phyloP scores from a whole-genome alignment of 2,797 vertebrate genomes.

The Phrynocephalus vlangalii region DNA sequence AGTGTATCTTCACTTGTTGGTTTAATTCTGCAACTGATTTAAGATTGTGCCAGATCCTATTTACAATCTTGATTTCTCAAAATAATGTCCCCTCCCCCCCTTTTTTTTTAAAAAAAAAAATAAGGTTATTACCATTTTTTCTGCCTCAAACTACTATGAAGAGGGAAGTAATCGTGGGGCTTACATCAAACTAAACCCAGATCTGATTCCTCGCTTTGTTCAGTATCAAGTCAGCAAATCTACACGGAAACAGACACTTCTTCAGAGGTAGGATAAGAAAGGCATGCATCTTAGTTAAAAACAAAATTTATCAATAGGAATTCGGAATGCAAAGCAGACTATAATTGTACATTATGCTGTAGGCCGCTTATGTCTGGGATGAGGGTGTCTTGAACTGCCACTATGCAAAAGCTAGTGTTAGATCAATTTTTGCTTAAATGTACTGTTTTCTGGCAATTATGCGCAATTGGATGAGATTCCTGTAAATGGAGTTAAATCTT shows the following conservation, averaged over 20 bases:
- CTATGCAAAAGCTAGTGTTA: neutral
- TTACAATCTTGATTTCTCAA: conserved; percentile 5
- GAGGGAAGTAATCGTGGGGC: conserved; percentile 96
- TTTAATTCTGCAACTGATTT: conserved; percentile 5
- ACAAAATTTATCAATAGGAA: accelerated
- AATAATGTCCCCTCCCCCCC: neutral
- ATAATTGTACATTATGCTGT: neutral
- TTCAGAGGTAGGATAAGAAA: conserved; percentile 83
- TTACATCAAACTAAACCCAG: conserved; percentile 89
- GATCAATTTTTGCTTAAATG: neutral
- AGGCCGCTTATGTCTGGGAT: too few relatives aligned
- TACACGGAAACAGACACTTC: conserved; percentile 84
- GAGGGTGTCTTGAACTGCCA: neutral
- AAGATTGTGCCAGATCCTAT: neutral
- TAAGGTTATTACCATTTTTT: conserved; percentile 97
- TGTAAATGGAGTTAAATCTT: neutral
- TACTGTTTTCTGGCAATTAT: neutral
- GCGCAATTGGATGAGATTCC: neutral
- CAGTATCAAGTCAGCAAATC: conserved; percentile 90
- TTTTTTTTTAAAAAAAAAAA: conserved; percentile 27
- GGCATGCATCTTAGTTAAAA: neutral
- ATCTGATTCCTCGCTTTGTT: conserved; percentile 86
- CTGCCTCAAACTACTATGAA: conserved; percentile 98
- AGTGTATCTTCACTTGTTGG: too few relatives aligned
- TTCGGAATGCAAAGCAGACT: neutral